Conservation (phyloP, 2,113 vertebrate species). For the Hipposideros armiger region DNA sequence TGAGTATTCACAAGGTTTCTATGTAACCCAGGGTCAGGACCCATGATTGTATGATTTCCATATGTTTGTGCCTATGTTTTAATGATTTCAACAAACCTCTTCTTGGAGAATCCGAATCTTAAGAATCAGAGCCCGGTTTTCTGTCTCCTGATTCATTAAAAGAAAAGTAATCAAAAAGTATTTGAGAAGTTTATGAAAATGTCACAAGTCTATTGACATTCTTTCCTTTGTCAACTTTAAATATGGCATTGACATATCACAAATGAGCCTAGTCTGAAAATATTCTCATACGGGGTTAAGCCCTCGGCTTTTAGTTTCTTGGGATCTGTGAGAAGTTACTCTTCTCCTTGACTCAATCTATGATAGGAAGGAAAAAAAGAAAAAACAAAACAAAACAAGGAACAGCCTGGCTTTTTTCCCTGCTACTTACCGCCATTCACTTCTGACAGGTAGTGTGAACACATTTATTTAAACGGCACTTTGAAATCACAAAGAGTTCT, state of each 20-base stretch:
- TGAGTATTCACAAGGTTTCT: neutral
- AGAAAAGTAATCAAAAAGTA: neutral
- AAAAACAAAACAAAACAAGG: neutral
- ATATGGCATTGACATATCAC: neutral
- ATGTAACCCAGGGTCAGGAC: neutral
- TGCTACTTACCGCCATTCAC: too few relatives aligned
- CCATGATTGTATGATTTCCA: neutral
- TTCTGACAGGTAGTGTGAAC: neutral
- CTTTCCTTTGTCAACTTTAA: slow-evolving; percentile 4
- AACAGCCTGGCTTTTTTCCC: neutral
- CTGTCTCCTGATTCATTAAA: slow-evolving; percentile 88
- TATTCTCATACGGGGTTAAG: neutral
- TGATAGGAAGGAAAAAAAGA: neutral
- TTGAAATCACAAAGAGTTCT: slow-evolving; percentile 22
- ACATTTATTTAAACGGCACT: neutral
- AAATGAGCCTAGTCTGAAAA: neutral
- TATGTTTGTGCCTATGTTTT: neutral
- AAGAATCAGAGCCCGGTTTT: slow-evolving; percentile 91
- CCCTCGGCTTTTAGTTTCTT: neutral
- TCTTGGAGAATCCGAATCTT: slow-evolving; percentile 93
- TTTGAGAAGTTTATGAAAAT: slow-evolving; percentile 15
- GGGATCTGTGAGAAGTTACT: neutral
- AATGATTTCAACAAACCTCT: slow-evolving; percentile 86
- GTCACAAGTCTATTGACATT: neutral
- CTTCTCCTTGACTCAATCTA: neutral